Percentiles rank a stretch among this genome's conserved stretches.
Conservation (phyloP, 2,113 vertebrate genomes). For the Buteo buteo region DNA sequence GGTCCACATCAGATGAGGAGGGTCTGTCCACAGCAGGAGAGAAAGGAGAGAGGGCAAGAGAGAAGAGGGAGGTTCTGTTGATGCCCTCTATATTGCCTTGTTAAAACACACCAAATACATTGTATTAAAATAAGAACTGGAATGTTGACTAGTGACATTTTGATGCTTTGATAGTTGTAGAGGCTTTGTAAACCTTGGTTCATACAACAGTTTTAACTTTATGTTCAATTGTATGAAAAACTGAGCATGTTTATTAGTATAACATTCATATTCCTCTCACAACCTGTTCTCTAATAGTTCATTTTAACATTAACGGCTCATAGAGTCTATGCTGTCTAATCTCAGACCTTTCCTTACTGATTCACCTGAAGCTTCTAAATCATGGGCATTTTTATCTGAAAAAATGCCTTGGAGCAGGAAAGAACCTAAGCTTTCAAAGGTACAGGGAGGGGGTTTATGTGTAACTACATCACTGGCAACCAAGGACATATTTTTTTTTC, state of each 20-base stretch:
- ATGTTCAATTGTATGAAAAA: neutral
- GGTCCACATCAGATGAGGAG: rapidly evolving
- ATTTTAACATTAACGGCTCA: neutral
- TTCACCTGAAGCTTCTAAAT: neutral
- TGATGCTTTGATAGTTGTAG: neutral
- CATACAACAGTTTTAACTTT: neutral
- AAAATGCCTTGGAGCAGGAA: neutral
- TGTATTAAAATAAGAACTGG: neutral
- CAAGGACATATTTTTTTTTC: neutral
- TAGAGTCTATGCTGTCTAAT: neutral
- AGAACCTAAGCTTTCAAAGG: neutral
- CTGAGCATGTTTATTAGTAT: neutral
- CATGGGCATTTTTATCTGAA: neutral
- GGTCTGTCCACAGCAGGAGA: neutral
- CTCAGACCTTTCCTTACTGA: neutral
- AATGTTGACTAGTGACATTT: neutral
- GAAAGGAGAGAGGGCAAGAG: neutral
- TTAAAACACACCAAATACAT: neutral
- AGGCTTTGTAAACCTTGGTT: neutral
- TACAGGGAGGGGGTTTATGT: too few relatives aligned
- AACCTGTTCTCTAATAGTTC: neutral
- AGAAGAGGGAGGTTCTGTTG: neutral
- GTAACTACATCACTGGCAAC: neutral
- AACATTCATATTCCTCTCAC: neutral
- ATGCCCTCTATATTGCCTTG: neutral